Conservation (phyloP, 2,113 vertebrate genomes). For the Orthonyx spaldingii region DNA sequence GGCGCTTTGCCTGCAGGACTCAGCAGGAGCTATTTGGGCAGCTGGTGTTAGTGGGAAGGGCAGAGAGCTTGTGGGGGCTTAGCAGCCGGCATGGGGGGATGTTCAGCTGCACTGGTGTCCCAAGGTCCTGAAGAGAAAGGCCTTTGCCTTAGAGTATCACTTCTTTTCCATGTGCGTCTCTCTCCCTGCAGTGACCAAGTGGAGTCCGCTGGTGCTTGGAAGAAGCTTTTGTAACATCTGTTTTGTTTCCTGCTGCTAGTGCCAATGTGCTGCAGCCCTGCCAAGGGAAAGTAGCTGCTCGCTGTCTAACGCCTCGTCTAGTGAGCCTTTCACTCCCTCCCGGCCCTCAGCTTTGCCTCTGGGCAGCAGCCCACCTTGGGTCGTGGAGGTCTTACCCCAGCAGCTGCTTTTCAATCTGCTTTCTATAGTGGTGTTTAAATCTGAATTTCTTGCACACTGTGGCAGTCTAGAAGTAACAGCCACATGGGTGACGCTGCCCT, state of each 20-base stretch:
- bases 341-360: not conserved
- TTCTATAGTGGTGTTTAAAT: conserved; percentile 23
- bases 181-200: conserved; percentile 54
- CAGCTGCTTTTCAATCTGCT: conserved; percentile 52
- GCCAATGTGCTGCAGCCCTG: conserved; percentile 45
- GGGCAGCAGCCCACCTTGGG: not conserved
- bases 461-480: not conserved
- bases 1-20: not conserved
- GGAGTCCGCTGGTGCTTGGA: conserved; percentile 44
- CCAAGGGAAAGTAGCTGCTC: conserved; percentile 8
- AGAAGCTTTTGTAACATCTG: conserved; percentile 60
- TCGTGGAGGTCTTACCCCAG: not conserved
- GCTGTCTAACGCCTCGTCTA: not conserved
- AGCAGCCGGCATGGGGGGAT: not conserved
- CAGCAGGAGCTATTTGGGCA: not conserved
- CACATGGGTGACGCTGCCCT: not conserved
- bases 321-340: conserved; percentile 6
- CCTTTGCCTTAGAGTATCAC: conserved; percentile 45
- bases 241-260: conserved; percentile 55
- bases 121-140: conserved; percentile 1
- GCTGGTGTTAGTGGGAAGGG: not conserved
- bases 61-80: not conserved
- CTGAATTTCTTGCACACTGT: conserved; percentile 1
- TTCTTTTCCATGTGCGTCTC: conserved; percentile 25
- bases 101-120: not conserved